phyloP scores from a whole-genome alignment of 1,140 invertebrate species.

The Lasioglossum baleicum region DNA sequence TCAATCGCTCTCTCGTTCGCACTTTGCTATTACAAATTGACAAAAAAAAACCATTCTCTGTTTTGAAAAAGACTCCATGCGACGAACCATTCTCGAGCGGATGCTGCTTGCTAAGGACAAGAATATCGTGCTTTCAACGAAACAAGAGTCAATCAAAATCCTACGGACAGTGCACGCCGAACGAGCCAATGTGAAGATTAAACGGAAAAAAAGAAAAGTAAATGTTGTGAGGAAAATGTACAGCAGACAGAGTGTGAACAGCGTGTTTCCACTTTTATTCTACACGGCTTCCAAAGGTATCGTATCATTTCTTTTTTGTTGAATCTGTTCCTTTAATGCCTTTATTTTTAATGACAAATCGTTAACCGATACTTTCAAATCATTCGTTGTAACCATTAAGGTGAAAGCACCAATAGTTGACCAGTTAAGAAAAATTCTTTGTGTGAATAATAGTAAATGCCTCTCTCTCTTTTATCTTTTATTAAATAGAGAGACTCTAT shows the following conservation, averaged over 20 bases:
- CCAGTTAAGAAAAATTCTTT: too few species aligned
- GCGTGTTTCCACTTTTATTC: conserved; percentile 20
- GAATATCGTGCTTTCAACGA: conserved; percentile 50
- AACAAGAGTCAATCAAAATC: conserved; percentile 36
- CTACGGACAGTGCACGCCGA: conserved; percentile 30
- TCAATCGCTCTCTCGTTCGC: conserved; percentile 5
- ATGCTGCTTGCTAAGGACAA: conserved; percentile 51
- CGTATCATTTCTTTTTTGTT: background rate
- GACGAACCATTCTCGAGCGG: conserved; percentile 27
- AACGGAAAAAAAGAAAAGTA: background rate
- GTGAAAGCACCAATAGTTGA: too few species aligned
- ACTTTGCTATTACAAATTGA: background rate
- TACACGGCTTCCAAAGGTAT: conserved; percentile 40
- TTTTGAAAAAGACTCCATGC: conserved; percentile 38
- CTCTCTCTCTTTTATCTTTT: too few species aligned
- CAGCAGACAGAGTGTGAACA: conserved; percentile 23
- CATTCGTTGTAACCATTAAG: too few species aligned
- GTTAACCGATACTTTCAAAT: too few species aligned
- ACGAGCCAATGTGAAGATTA: conserved; percentile 15
- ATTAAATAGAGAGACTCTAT: too few species aligned
- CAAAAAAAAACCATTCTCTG: background rate
- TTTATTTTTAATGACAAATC: too few species aligned
- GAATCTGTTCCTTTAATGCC: background rate
- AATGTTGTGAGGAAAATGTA: background rate
- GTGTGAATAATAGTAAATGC: too few species aligned